Conservation (phyloP, 2,797 vertebrate genomes). For the Myotis daubentonii region DNA sequence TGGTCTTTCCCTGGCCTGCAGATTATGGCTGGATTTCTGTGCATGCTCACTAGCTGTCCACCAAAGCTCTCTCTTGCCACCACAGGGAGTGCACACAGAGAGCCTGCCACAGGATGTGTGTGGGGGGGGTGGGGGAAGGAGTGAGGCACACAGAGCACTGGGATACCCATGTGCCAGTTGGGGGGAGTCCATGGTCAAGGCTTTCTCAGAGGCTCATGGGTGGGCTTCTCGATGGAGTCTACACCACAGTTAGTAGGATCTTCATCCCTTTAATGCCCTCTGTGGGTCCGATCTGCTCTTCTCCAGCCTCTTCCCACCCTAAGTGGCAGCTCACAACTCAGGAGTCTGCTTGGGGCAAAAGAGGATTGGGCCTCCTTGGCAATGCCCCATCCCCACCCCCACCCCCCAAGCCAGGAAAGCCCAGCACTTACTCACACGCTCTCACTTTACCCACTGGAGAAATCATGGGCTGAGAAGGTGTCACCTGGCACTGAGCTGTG, state of each 20-base stretch:
- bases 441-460: background rate
- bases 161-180: background rate
- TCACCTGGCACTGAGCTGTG: background rate
- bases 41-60: background rate
- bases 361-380: background rate
- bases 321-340: background rate
- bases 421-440: background rate
- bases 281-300: background rate
- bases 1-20: background rate
- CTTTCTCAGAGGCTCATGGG: background rate
- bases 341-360: background rate
- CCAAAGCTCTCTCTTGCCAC: background rate
- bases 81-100: background rate
- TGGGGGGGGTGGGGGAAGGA: fast-evolving
- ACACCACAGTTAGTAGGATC: background rate
- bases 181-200: background rate
- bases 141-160: background rate
- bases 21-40: background rate
- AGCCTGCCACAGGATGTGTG: background rate
- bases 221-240: background rate
- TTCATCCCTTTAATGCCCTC: background rate
- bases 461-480: background rate
- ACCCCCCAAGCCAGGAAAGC: background rate
- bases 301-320: background rate
- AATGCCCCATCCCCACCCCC: background rate